Percentiles rank a stretch among this genome's conserved stretches.
Conservation (phyloP, 2,888 invertebrate genomes). For the Tuberolachnus salignus region DNA sequence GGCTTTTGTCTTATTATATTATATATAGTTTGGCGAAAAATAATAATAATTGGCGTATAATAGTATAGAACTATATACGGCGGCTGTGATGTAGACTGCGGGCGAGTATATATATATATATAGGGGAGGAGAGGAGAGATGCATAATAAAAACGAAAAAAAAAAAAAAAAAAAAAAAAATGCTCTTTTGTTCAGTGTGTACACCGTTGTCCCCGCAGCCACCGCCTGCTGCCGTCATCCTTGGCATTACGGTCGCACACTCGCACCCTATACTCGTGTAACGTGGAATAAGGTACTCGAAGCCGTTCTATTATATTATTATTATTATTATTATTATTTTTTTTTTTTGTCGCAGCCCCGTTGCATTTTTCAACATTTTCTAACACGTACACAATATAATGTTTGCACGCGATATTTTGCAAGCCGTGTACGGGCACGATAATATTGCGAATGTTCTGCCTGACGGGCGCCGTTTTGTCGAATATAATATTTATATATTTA, state of each 20-base stretch:
- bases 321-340: too few relatives aligned
- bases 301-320: neutral
- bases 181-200: conserved; percentile 38
- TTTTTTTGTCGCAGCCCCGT: neutral
- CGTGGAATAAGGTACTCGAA: conserved; percentile 18
- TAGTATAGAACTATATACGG: neutral
- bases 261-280: conserved; percentile 11
- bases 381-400: neutral
- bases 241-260: neutral
- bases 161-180: conserved; percentile 20
- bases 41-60: conserved; percentile 44
- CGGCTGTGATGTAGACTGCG: neutral
- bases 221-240: neutral
- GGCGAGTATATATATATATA: neutral
- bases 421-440: too few relatives aligned
- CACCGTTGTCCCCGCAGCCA: neutral
- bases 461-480: neutral
- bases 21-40: conserved; percentile 39
- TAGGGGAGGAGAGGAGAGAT: neutral
- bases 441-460: too few relatives aligned
- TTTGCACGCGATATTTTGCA: conserved; percentile 5
- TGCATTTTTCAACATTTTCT: conserved; percentile 42
- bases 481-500: too few relatives aligned
- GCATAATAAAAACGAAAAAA: conserved; percentile 13
- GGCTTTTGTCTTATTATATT: conserved; percentile 54